Evolutionary conservation across 2,797 vertebrate species (phyloP), one percentile per base, ranked within the genome.

Genomic region (Sebastes matsubarae): DNA sequence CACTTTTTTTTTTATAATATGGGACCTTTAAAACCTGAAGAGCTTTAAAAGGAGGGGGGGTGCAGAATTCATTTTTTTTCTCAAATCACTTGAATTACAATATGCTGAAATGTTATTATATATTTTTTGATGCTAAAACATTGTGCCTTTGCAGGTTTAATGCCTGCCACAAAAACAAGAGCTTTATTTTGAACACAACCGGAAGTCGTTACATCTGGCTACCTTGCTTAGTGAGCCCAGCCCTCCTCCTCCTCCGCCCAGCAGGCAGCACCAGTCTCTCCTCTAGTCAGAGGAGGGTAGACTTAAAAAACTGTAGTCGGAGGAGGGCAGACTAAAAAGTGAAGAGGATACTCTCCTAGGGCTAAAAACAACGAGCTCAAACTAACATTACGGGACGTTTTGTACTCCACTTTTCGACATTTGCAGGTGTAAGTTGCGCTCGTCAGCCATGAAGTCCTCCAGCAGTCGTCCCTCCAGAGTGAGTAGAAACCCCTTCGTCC

Each of bases 401-500:
- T 20, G 29, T 12, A 52, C 24, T 38, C 9, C 14, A 25, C 10
- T 32, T 66, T 75, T 64, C n/a, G 3, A 24, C n/a, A 14, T 55
- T 25, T 20, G 8, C 1, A 27, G 11, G 34, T 38, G 16, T 8
- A 1, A n/a, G 11, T 36, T 58, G 12, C 8, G 12, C 27, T 13
- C 25, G 18, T 70, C 64, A 34, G 64, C 57, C 3, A 97, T 98
- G 97, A 95, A 95, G 93, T 87, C 96, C 66, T 68, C 90, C 5
- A 81, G 77, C 84, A 91, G 80, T 59, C 92, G 92, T 13, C 86
- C 93, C 65, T 85, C 83, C 58, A 83, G 18, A 46, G 86, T 75
- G 77, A 87, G 86, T 24, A 93, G 89, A 88, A 98, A 98, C 93
- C 97, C 98, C 8, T 99, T 99, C 94, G 93, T 95, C 65, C 97